Base-by-base conservation (phyloP, 2,797 vertebrate genomes). In the Cephalopachus bancanus region DNA sequence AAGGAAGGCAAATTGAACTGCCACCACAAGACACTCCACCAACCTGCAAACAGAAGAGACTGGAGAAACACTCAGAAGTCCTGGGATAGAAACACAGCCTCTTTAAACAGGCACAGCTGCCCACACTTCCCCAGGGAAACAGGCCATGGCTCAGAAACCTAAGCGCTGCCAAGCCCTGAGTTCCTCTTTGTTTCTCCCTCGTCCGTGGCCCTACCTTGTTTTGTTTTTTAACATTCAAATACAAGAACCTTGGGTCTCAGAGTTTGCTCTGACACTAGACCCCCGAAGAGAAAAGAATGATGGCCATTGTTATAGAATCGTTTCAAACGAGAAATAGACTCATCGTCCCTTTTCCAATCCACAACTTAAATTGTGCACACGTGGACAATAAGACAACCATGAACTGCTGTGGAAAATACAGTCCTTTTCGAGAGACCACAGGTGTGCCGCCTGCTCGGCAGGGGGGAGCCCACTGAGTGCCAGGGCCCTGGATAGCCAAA, bases 281-380 rank as follows among this genome's bases (percentile, higher is more conserved):
- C n/a, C 57, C 49, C 64, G 16, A 11, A 67, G 26, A n/a, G 30
- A 81, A 67, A 28, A 91, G 37, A 55, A 91, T 72, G 33, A 65
- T 4, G 5, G 30, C 28, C 57, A 53, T 51, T 81, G 74, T 71
- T 55, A 37, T 7, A 30, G 51, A 81, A 83, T 88, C 26, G 1
- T 15, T 78, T 80, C 71, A 92, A 83, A 87, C 51, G 62, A 92
- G 65, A 91, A 97, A 80, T 88, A 91, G 95, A 55, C 10, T 3
- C 5, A 59, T 0, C 7, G 0, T 44, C 94, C 87, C 49, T 80
- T 62, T 59, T 55, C 78, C 65, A 62, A 74, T 26, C 28, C 81
- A 30, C 17, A 1, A 1, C 33, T 10, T 28, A 72, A 74, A 84
- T 15, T 53, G 62, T 14, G 53, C 20, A 3, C 96, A 69, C 72